phyloP scores from a whole-genome alignment of 1,140 invertebrate species.

The Apis mellifera region Amel_HAv3.1 CM009936.2:4583001-4583500 shows the following conservation, averaged over 20 bases:
- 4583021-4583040: too few species aligned
- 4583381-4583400: neutral
- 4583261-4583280: conserved; percentile 1
- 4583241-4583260: neutral
- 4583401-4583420: conserved; percentile 14
- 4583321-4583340: neutral
- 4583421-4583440: neutral
- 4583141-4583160: neutral
- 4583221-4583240: neutral
- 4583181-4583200: neutral
- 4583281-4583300: neutral
- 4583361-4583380: neutral
- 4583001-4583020: too few species aligned
- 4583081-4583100: neutral
- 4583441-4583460: conserved; percentile 20
- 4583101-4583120: neutral
- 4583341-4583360: conserved; percentile 4
- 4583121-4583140: too few species aligned
- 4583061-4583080: neutral
- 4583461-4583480: neutral
- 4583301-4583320: neutral
- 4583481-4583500: too few species aligned
- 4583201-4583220: neutral
- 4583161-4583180: too few species aligned
- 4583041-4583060: neutral